These are phyloP conservation scores for Pica pica DNA, from an alignment of 2,113 vertebrate species.

Conservation along the genomic window DNA sequence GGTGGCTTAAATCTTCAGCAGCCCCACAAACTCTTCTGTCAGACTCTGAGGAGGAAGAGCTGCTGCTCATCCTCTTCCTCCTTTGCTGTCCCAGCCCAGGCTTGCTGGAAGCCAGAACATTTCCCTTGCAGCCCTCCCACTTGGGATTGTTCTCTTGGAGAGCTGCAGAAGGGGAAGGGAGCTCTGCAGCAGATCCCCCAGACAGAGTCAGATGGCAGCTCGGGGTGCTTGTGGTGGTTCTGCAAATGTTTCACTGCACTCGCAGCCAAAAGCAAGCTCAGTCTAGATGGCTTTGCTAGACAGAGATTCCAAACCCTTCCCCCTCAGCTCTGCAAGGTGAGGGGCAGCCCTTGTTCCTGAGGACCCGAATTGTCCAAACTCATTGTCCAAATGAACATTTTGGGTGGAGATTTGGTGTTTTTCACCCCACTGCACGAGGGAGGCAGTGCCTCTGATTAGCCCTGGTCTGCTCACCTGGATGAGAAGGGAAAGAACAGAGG, in stretches of 20 bases:
- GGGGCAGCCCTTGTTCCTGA: neutral
- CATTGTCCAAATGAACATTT: rapidly evolving
- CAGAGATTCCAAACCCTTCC: neutral
- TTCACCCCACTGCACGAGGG: rapidly evolving
- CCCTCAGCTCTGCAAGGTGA: neutral
- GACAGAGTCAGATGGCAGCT: neutral
- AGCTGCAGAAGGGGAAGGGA: neutral
- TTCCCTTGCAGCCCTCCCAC: neutral
- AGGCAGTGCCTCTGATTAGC: neutral
- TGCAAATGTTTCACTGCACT: neutral
- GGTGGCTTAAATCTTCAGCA: neutral
- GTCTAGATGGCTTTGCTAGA: neutral
- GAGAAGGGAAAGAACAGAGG: too few relatives aligned
- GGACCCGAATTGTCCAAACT: neutral
- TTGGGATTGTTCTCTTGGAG: neutral
- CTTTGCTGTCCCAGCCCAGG: neutral
- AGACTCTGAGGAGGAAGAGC: neutral
- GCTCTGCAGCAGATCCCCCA: neutral
- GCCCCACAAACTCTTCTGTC: neutral
- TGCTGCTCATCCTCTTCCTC: neutral
- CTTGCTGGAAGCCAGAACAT: neutral
- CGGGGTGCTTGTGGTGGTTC: neutral
- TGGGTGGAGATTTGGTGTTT: neutral
- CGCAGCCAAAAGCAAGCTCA: neutral
- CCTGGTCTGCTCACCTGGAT: neutral